A percentile compares a stretch with the other conserved stretches of the same genome.
Evolutionary conservation across 2,797 vertebrate species (phyloP).

Genomic region (Morelia viridis): DNA sequence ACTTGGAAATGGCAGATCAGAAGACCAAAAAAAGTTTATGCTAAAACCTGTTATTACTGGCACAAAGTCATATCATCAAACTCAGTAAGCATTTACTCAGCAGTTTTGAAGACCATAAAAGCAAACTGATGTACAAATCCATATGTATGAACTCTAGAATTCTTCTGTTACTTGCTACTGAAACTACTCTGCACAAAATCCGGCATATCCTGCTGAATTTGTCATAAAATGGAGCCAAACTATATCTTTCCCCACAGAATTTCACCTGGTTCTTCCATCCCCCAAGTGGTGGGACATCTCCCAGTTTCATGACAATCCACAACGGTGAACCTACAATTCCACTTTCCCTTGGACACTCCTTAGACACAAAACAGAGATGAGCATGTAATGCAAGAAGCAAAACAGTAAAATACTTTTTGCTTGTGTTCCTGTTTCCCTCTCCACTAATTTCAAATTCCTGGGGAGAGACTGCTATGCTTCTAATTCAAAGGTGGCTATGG

Average conservation of each 20-base stretch:
- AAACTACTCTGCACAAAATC: background rate
- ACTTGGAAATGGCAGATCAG: background rate
- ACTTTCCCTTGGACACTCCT: background rate
- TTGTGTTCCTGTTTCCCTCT: background rate
- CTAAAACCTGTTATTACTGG: background rate
- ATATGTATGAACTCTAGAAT: background rate
- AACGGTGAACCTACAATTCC: background rate
- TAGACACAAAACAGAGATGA: background rate
- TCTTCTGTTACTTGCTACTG: background rate
- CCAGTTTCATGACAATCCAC: background rate
- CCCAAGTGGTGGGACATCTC: background rate
- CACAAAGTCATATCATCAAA: background rate
- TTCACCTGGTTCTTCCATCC: background rate
- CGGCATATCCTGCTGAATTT: background rate
- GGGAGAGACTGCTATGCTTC: background rate
- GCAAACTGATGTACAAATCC: background rate
- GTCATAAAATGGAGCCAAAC: background rate
- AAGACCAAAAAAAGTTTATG: background rate
- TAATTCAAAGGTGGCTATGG: background rate
- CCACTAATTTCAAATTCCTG: background rate
- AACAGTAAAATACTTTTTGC: background rate
- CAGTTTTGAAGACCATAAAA: background rate
- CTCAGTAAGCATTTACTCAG: background rate
- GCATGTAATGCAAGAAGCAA: background rate
- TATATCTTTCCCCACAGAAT: background rate